A percentile compares a stretch with the other conserved stretches of the same genome.
Evolutionary conservation across 2,888 invertebrate species (phyloP).

Genomic region (Perizoma flavofasciatum): DNA sequence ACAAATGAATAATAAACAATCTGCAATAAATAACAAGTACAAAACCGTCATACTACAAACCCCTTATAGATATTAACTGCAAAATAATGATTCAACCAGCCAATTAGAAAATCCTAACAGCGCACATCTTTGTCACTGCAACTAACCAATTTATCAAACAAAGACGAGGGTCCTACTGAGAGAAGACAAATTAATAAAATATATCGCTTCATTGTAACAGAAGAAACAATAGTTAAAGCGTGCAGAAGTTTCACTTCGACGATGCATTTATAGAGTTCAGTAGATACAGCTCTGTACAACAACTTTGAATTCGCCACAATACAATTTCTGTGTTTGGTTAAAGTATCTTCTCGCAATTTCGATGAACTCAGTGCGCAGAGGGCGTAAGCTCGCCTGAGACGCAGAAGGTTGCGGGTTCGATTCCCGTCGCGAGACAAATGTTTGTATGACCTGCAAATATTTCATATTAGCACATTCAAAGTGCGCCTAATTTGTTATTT

Average conservation of each 20-base stretch:
- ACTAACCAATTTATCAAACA: slow-evolving; percentile 37
- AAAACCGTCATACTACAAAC: not conserved
- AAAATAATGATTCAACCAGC: slow-evolving; percentile 26
- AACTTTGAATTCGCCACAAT: too few relatives aligned
- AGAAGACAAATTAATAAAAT: slow-evolving; percentile 62
- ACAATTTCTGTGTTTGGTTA: too few relatives aligned
- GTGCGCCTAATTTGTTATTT: too few relatives aligned
- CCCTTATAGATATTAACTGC: not conserved
- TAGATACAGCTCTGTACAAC: not conserved
- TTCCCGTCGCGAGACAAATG: too few relatives aligned
- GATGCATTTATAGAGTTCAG: not conserved
- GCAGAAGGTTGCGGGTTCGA: too few relatives aligned
- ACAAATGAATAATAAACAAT: too few relatives aligned
- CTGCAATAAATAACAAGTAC: too few relatives aligned
- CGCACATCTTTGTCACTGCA: slow-evolving; percentile 33
- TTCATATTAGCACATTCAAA: too few relatives aligned
- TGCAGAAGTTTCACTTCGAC: not conserved
- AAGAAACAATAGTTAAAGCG: slow-evolving; percentile 25
- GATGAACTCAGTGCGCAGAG: too few relatives aligned
- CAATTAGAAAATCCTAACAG: slow-evolving; percentile 34
- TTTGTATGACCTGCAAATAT: too few relatives aligned
- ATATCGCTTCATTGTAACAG: slow-evolving; percentile 54
- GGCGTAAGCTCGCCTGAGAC: too few relatives aligned
- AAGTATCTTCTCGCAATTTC: too few relatives aligned
- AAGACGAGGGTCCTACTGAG: slow-evolving; percentile 37